Evolutionary conservation across 1,140 invertebrate species (phyloP), one percentile per base, ranked within the genome.

Genomic region (Hypsibius dujardini): DNA sequence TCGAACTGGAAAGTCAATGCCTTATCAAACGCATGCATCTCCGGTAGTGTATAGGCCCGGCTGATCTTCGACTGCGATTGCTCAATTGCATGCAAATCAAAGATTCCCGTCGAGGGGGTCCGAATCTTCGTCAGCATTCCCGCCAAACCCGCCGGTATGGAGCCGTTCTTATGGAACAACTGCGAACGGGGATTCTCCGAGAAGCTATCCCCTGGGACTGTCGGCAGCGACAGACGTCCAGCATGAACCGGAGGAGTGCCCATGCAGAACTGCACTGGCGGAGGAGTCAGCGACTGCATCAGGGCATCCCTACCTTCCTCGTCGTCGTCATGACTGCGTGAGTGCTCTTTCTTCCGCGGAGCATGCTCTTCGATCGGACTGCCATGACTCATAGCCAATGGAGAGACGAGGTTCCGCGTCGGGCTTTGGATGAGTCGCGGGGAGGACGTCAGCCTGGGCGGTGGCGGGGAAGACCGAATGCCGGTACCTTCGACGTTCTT

Each of bases 201-300:
- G 7, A 67, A 7, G 3, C 7, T 67, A 3, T 67, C 62, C n/a
- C n/a, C 50, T 7, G 50, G 50, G 50, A 7, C n/a, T 3, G 3
- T 12, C 7, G 62, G 62, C 7, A 67, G 7, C 12, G 62, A 67
- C 7, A 67, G 3, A 42, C 62, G 62, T 3, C 12, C 42, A 14
- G 62, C 42, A 67, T 67, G 62, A 42, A 84, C 84, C 2, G 90
- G 90, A 47, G 90, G 89, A 59, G 90, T 90, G n/a, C 89, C 90
- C 79, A 93, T 89, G 62, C 86, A 86, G 80, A 92, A 93, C 77
- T 92, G 90, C 69, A 90, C 86, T 86, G 72, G 15, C 3, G 62
- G 62, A 7, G 62, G 62, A 12, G 62, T 67, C 42, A 67, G 42
- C 12, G 62, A 67, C 62, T 67, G 3, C 7, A 67, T 7, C 62